These are phyloP conservation scores for Pseudolycoriella hygida DNA, from an alignment of 2,888 invertebrate species.

Conservation along the genomic window DNA sequence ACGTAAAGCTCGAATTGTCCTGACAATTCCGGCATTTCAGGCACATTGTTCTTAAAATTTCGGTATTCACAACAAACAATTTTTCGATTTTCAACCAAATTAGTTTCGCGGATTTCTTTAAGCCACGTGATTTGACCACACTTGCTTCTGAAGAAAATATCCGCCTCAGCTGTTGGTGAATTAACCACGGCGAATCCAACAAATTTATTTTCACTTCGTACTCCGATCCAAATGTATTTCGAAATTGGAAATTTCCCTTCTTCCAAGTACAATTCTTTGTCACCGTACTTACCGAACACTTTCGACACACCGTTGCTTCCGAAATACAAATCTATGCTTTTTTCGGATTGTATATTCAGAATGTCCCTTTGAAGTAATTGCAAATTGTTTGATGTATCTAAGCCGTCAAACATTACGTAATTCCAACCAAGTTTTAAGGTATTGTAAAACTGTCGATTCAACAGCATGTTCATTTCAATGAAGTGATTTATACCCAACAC, in stretches of 20 bases:
- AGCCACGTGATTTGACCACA: slow-evolving; percentile 17
- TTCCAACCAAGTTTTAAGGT: slow-evolving; percentile 19
- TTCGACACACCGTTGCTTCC: slow-evolving; percentile 16
- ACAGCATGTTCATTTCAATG: slow-evolving; percentile 13
- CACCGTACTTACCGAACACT: slow-evolving; percentile 11
- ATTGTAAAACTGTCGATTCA: slow-evolving; percentile 15
- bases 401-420: slow-evolving; percentile 15
- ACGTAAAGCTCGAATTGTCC: not conserved
- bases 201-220: slow-evolving; percentile 13
- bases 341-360: slow-evolving; percentile 2
- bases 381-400: slow-evolving; percentile 12
- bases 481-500: slow-evolving; percentile 13
- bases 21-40: slow-evolving; percentile 2
- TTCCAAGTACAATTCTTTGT: slow-evolving; percentile 15
- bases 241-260: slow-evolving; percentile 17
- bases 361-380: slow-evolving; percentile 15
- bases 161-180: slow-evolving; percentile 11
- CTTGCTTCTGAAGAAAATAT: slow-evolving; percentile 14
- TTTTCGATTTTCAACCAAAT: not conserved
- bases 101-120: slow-evolving; percentile 4
- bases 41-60: not conserved
- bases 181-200: slow-evolving; percentile 16
- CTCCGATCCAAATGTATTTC: slow-evolving; percentile 17
- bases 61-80: slow-evolving; percentile 4
- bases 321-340: slow-evolving; percentile 14